Evolutionary conservation across 1,140 invertebrate species (phyloP).

Genomic region (Planococcus citri): DNA sequence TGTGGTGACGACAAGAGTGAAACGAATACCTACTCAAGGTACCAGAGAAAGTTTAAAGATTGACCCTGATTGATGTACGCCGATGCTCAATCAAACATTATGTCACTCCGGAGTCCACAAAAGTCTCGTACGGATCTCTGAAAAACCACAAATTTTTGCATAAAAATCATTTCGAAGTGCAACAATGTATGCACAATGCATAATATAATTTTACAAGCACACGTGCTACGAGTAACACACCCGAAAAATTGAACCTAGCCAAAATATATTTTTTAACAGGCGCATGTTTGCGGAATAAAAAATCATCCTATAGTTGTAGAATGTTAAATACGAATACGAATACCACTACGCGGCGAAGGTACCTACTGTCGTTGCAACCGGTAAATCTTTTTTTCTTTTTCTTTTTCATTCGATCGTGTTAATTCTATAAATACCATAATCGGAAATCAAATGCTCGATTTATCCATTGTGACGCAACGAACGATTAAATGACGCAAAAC

Average conservation of each 20-base stretch:
- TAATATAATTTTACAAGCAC: neutral
- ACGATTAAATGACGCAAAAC: neutral
- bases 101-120: neutral
- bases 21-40: neutral
- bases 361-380: no score
- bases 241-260: neutral
- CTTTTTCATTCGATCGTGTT: no score
- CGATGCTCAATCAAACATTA: neutral
- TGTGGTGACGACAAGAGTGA: neutral
- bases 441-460: neutral
- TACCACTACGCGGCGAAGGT: no score
- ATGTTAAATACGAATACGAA: neutral
- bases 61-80: neutral
- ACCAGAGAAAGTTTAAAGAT: slow-evolving; percentile 5
- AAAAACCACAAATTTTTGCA: no score
- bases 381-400: no score
- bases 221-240: neutral
- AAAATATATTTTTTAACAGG: neutral
- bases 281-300: neutral
- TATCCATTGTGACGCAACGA: neutral
- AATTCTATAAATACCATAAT: neutral
- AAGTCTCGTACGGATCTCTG: no score
- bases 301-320: neutral
- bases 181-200: no score
- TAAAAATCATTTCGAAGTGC: no score